Evolutionary conservation across 2,113 vertebrate genomes (phyloP).

Genomic region (Paramisgurnus dabryanus): DNA sequence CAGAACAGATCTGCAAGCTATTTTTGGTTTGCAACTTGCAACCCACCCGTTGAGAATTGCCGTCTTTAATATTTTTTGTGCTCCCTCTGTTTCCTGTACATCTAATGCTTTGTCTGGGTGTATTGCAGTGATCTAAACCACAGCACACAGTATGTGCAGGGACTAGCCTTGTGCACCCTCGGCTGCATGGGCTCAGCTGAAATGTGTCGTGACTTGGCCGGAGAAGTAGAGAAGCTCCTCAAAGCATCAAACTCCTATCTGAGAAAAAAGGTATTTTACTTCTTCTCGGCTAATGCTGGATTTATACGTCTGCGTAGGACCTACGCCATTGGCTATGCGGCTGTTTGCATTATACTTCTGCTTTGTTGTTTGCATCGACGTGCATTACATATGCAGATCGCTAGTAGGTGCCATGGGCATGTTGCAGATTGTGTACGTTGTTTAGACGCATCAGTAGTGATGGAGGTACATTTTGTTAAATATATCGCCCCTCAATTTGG

Average conservation of each 20-base stretch:
- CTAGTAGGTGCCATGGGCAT: too few species aligned
- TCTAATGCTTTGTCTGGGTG: slow-evolving; percentile 41
- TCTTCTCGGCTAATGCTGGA: not conserved
- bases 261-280: slow-evolving; percentile 90
- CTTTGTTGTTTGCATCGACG: too few species aligned
- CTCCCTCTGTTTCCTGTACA: not conserved
- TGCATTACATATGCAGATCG: too few species aligned
- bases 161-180: slow-evolving; percentile 95
- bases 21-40: not conserved
- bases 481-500: too few species aligned
- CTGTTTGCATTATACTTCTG: too few species aligned
- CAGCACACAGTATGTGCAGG: slow-evolving; percentile 97
- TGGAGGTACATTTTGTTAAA: too few species aligned
- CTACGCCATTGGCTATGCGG: too few species aligned
- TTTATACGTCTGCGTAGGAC: too few species aligned
- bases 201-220: slow-evolving; percentile 98
- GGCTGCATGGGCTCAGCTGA: slow-evolving; percentile 99
- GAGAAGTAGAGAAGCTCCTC: slow-evolving; percentile 97
- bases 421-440: too few species aligned
- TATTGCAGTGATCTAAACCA: slow-evolving; percentile 94
- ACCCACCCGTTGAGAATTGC: not conserved
- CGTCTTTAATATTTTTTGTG: not conserved
- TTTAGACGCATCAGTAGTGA: too few species aligned
- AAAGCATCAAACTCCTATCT: slow-evolving; percentile 99
- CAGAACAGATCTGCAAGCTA: too few species aligned